Evolutionary conservation across 2,797 vertebrate genomes (phyloP).

Genomic region (Gambelia wislizenii): DNA sequence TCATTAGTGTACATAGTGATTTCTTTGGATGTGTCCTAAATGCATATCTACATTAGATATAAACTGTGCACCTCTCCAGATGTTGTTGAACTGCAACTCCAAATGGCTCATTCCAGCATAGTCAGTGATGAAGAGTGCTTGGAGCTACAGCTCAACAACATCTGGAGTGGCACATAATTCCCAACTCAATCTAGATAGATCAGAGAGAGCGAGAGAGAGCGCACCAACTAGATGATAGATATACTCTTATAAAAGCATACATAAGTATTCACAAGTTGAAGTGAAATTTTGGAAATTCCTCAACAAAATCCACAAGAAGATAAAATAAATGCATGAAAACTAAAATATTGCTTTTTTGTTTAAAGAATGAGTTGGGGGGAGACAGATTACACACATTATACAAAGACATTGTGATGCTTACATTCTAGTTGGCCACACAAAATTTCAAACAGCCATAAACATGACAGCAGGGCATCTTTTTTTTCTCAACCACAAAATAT

Average conservation of each 20-base stretch:
- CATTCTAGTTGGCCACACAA: background rate
- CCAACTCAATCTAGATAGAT: background rate
- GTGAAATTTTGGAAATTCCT: background rate
- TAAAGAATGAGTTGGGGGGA: background rate
- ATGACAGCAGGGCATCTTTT: background rate
- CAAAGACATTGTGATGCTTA: background rate
- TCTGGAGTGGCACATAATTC: too few relatives aligned
- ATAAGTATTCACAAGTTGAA: background rate
- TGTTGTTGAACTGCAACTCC: too few relatives aligned
- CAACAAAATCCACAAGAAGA: background rate
- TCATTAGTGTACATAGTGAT: too few relatives aligned
- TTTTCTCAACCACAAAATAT: slow-evolving; percentile 14
- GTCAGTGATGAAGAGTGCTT: too few relatives aligned
- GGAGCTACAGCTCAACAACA: too few relatives aligned
- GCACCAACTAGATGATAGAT: background rate
- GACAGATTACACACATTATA: background rate
- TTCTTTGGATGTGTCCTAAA: too few relatives aligned
- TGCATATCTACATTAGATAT: too few relatives aligned
- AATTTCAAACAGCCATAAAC: background rate
- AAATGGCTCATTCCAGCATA: too few relatives aligned
- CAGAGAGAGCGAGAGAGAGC: background rate
- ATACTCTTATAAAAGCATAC: background rate
- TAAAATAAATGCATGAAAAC: slow-evolving; percentile 4
- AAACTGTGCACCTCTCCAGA: too few relatives aligned
- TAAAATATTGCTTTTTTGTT: slow-evolving; percentile 5